Conservation (phyloP, 2,113 vertebrate species). For the Butastur rufipennis region DNA sequence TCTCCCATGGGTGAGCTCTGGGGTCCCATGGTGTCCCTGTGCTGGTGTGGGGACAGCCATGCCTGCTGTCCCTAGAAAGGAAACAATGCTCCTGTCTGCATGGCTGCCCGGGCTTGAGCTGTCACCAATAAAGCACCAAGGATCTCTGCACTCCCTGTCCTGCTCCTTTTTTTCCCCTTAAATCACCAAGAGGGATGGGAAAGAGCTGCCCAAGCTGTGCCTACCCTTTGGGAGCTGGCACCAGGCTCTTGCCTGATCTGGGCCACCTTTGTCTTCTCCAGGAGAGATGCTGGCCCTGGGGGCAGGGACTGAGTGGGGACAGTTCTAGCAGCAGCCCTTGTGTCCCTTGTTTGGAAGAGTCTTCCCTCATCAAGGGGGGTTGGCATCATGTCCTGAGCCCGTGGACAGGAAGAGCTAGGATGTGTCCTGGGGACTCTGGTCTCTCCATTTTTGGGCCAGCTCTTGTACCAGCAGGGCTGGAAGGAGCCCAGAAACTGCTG, state of each 20-base stretch:
- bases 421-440: not conserved
- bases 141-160: not conserved
- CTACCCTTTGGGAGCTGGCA: not conserved
- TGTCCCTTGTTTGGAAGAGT: not conserved
- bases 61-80: not conserved
- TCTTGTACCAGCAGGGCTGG: not conserved
- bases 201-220: not conserved
- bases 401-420: not conserved
- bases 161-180: accelerated
- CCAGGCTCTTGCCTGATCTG: not conserved
- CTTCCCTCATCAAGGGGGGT: accelerated
- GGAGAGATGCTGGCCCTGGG: not conserved
- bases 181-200: not conserved
- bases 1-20: not conserved
- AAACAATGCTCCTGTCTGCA: not conserved
- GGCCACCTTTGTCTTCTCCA: no score
- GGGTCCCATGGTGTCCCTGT: accelerated
- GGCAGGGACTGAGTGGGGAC: not conserved
- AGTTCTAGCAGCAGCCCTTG: not conserved
- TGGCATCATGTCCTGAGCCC: not conserved
- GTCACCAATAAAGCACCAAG: constrained; percentile 2
- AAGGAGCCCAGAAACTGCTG: not conserved
- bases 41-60: not conserved
- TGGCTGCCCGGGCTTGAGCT: not conserved
- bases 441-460: not conserved